Evolutionary conservation across 1,140 invertebrate genomes (phyloP).

Genomic region (Solenopsis invicta): DNA sequence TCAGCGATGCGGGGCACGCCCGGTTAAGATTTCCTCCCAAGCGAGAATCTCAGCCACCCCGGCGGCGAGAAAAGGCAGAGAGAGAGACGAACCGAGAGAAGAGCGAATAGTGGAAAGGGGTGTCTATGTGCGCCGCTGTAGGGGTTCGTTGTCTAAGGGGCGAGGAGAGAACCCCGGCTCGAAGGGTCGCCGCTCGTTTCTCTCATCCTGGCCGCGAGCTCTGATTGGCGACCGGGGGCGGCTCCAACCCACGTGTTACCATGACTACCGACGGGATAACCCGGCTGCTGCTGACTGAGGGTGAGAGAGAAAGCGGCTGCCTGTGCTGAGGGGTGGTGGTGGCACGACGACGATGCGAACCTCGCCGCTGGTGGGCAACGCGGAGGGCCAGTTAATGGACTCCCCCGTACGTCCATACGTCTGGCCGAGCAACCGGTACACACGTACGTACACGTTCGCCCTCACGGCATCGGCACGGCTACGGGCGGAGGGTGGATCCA

Average conservation of each 20-base stretch:
- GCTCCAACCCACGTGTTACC: constrained; percentile 86
- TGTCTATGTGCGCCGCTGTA: constrained; percentile 34
- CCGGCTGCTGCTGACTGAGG: constrained; percentile 77
- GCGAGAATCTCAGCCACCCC: constrained; percentile 86
- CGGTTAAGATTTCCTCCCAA: constrained; percentile 87
- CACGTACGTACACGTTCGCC: constrained; percentile 39
- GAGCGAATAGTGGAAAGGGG: constrained; percentile 55
- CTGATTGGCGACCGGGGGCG: constrained; percentile 86
- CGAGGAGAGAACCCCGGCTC: constrained; percentile 65
- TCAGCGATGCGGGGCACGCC: constrained; percentile 86
- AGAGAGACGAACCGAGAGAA: constrained; percentile 62
- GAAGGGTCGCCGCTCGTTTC: constrained; percentile 84
- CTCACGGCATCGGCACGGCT: constrained; percentile 68
- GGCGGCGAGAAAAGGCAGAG: constrained; percentile 70
- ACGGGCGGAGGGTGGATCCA: constrained; percentile 78
- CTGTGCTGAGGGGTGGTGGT: constrained; percentile 14
- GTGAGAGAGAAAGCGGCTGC: constrained; percentile 50
- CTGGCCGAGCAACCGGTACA: constrained; percentile 61
- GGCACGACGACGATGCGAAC: constrained; percentile 73
- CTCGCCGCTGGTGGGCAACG: constrained; percentile 73
- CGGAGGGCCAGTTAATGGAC: constrained; percentile 82
- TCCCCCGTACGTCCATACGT: constrained; percentile 73
- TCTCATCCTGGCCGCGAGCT: constrained; percentile 88
- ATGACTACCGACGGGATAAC: constrained; percentile 86
- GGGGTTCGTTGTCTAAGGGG: constrained; percentile 43